Conservation (phyloP, 2,888 invertebrate genomes). For the Zelleria hepariella region DNA sequence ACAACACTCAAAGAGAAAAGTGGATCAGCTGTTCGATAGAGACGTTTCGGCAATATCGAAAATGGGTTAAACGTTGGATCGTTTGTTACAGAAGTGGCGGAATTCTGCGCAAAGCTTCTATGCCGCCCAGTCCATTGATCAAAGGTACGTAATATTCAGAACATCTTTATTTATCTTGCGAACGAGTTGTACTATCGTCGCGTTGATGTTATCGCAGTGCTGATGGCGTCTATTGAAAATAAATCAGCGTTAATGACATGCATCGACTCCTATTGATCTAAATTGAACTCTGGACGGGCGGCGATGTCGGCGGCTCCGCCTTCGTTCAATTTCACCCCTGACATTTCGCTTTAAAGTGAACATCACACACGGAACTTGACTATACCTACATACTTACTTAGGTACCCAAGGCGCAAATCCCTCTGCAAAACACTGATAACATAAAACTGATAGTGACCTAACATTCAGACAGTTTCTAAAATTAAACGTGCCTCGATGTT, state of each 20-base stretch:
- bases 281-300: conserved; percentile 31
- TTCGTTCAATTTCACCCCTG: conserved; percentile 36
- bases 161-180: background rate
- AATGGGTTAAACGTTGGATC: background rate
- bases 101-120: conserved; percentile 62
- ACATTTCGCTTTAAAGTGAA: conserved; percentile 25
- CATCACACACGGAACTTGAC: background rate
- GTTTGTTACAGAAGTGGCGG: conserved; percentile 62
- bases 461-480: background rate
- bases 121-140: conserved; percentile 55
- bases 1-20: too few relatives aligned
- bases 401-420: background rate
- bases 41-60: background rate
- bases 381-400: background rate
- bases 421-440: background rate
- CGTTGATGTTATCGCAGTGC: background rate
- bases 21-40: background rate
- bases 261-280: conserved; percentile 59
- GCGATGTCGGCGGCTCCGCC: conserved; percentile 19
- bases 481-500: background rate
- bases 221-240: conserved; percentile 23
- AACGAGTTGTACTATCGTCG: background rate
- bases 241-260: conserved; percentile 50
- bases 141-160: conserved; percentile 37
- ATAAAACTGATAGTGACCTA: background rate